Conservation (phyloP, 2,113 vertebrate genomes). For the Psilopsiagon aymara region DNA sequence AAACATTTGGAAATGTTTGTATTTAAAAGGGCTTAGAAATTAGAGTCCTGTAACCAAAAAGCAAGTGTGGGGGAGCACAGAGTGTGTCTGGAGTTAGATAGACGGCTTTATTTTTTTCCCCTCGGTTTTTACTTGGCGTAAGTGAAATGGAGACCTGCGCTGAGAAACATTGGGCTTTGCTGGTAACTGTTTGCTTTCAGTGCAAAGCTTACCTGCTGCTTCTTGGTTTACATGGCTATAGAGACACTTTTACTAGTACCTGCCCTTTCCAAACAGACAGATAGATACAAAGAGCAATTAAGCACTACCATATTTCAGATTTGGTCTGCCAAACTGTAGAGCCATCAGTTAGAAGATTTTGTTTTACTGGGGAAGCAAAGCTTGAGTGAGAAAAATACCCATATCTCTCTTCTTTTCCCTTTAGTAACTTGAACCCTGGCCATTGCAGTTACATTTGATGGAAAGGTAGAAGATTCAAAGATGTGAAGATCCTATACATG, state of each 20-base stretch:
- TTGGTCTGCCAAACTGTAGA: not conserved
- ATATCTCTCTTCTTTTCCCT: not conserved
- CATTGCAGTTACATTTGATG: not conserved
- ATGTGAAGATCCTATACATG: not conserved
- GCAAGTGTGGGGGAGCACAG: not conserved
- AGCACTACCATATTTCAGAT: not conserved
- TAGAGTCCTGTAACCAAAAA: not conserved
- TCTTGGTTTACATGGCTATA: not conserved
- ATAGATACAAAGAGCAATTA: not conserved
- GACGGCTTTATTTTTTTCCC: not conserved
- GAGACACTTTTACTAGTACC: not conserved
- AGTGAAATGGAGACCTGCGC: not conserved
- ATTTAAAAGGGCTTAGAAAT: not conserved
- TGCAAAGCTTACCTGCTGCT: not conserved
- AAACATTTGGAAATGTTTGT: not conserved
- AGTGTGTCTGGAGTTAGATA: not conserved
- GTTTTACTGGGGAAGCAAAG: not conserved
- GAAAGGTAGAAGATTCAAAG: not conserved
- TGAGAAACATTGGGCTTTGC: not conserved
- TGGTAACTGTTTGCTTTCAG: not conserved
- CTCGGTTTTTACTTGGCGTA: not conserved
- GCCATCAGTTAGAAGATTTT: not conserved
- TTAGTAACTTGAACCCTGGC: not conserved
- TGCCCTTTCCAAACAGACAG: not conserved
- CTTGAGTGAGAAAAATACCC: not conserved